Conservation (phyloP, 2,113 vertebrate genomes). For the Stercorarius parasiticus region DNA sequence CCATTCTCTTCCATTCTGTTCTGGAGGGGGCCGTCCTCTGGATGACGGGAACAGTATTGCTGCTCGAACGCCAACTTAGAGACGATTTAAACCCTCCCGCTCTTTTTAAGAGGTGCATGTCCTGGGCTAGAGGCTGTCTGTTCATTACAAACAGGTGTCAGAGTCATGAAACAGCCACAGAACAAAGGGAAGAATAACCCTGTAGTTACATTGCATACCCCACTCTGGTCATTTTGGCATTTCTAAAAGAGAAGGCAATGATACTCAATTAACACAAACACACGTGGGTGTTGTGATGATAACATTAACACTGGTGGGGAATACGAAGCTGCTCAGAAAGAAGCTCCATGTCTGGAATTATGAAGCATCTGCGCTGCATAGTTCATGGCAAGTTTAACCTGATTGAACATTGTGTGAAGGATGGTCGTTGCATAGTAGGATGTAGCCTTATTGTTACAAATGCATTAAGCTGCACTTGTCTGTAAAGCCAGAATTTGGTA, state of each 20-base stretch:
- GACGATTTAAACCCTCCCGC: background rate
- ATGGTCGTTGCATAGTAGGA: background rate
- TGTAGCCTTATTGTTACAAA: background rate
- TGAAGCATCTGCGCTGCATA: background rate
- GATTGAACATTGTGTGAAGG: background rate
- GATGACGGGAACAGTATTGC: background rate
- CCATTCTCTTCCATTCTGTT: background rate
- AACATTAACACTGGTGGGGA: background rate
- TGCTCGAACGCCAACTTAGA: background rate
- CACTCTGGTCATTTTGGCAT: background rate
- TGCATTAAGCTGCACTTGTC: background rate
- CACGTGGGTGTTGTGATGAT: rapidly evolving
- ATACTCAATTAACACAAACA: background rate
- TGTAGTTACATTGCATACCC: background rate
- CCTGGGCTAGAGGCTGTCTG: background rate
- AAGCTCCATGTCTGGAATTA: background rate
- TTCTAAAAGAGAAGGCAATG: background rate
- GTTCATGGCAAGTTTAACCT: background rate
- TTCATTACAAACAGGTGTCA: background rate
- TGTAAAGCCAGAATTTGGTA: background rate
- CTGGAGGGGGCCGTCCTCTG: background rate
- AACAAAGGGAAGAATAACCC: background rate
- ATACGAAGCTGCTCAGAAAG: background rate
- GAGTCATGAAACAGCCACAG: background rate
- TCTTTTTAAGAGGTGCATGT: background rate